Percentiles rank a stretch among this genome's conserved stretches.
Evolutionary conservation across 2,888 invertebrate species (phyloP).

Genomic region (Tetranychus piercei): DNA sequence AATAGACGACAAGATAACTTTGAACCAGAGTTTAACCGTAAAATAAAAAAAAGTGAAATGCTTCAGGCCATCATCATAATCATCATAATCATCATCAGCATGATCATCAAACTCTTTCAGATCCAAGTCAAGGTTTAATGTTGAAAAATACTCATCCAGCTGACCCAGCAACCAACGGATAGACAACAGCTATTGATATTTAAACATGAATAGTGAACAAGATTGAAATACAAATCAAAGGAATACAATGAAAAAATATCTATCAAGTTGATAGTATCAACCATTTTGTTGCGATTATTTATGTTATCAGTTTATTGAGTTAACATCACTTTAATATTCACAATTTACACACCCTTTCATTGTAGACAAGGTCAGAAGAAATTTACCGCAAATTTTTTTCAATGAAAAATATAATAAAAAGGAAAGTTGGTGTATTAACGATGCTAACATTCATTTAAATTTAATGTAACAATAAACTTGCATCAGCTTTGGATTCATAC

Average conservation of each 20-base stretch:
- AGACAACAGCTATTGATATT: too few relatives aligned
- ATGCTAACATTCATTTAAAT: too few relatives aligned
- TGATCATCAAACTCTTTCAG: neutral
- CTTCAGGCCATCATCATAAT: neutral
- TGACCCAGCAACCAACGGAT: too few relatives aligned
- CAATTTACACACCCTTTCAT: neutral
- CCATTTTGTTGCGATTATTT: constrained; percentile 11
- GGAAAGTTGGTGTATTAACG: too few relatives aligned
- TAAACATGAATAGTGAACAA: too few relatives aligned
- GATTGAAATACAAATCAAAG: too few relatives aligned
- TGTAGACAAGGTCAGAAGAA: neutral
- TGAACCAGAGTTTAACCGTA: neutral
- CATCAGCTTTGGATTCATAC: too few relatives aligned
- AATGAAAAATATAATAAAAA: neutral
- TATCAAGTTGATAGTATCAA: constrained; percentile 5
- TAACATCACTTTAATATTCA: neutral
- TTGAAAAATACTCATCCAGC: too few relatives aligned
- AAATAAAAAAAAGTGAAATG: neutral
- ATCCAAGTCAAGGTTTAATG: too few relatives aligned
- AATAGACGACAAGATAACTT: neutral
- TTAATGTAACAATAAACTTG: too few relatives aligned
- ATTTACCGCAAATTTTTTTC: neutral
- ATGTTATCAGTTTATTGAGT: constrained; percentile 15
- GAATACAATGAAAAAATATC: too few relatives aligned
- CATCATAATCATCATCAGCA: neutral